Base-by-base conservation (phyloP, 2,888 invertebrate genomes). In the Eilema sororculum region DNA sequence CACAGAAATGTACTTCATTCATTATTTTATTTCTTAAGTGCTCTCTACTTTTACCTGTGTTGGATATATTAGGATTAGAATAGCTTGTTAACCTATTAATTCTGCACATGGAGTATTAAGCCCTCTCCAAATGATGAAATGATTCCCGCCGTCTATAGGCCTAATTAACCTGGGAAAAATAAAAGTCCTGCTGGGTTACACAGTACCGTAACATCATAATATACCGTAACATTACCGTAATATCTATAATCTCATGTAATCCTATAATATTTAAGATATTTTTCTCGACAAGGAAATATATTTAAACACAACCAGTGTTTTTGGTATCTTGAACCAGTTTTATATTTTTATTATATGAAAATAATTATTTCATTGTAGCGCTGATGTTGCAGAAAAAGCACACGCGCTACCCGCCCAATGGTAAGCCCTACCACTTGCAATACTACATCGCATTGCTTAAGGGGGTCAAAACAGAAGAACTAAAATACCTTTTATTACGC, bases 161-260 rank as follows among this genome's bases (percentile, higher is more conserved):
- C 79, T 89, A 89, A 90, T 89, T 89, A 88, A 87, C 77, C 77
- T 62, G 75, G 69, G 71, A 76, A 71, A 78, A 82, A 72, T 74
- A 71, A 24, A 60, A 28, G 37, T 69, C 61, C 33, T 63, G 12
- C 0, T 62, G 37, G 9, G 41, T 84, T 60, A 88, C 85, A 88
- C 87, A 78, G 81, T 65, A 61, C 2, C 20, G 78, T 76, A 75
- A 64, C 66, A 57, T 65, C 57, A 3, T 22, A 10, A 6, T 4
- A 22, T 25, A 5, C 13, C 13, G 16, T 41, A 41, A 46, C 46
- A 20, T 37, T 2, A 37, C 10, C n/a, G n/a, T n/a, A 37, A 37
- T 37, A 37, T 13, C 37, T 37, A 33, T 12, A 10, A 41, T 41
- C 16, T 16, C 16, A 41, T 41, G 16, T 41, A 16, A 16, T 41